Percentiles rank a stretch among this genome's conserved stretches.
Evolutionary conservation across 1,140 invertebrate species (phyloP).

Genomic region (Galendromus occidentalis): DNA sequence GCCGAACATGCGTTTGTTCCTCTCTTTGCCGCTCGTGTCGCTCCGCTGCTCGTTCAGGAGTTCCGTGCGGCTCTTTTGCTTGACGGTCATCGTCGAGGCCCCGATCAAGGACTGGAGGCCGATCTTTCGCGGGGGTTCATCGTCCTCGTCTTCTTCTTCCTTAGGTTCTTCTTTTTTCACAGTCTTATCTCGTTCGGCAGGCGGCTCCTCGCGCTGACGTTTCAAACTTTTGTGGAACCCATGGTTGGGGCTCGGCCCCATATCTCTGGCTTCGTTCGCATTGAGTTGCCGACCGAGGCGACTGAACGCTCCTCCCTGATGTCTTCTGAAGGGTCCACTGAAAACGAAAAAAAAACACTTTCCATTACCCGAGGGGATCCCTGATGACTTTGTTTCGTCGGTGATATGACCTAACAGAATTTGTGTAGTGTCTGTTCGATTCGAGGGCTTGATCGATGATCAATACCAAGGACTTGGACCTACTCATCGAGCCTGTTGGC

Average conservation of each 20-base stretch:
- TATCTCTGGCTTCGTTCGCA: not conserved
- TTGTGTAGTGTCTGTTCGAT: no score
- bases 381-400: no score
- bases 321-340: slow-evolving; percentile 2
- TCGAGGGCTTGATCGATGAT: no score
- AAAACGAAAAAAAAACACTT: not conserved
- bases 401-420: no score
- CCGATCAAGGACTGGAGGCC: not conserved
- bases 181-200: not conserved
- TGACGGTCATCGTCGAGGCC: not conserved
- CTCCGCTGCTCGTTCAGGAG: not conserved
- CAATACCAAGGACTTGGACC: not conserved
- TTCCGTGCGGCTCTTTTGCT: not conserved
- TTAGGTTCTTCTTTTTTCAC: not conserved
- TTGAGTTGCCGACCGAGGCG: not conserved
- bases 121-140: not conserved
- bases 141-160: not conserved
- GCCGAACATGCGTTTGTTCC: slow-evolving; percentile 7
- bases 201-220: not conserved
- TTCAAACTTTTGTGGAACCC: not conserved
- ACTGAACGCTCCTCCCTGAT: slow-evolving; percentile 1
- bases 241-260: not conserved
- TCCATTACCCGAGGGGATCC: no score
- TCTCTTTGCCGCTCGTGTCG: not conserved
- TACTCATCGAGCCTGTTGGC: slow-evolving; percentile 6